Evolutionary conservation across 2,888 invertebrate genomes (phyloP), one percentile per base, ranked within the genome.

Genomic region (Macropis europaea): DNA sequence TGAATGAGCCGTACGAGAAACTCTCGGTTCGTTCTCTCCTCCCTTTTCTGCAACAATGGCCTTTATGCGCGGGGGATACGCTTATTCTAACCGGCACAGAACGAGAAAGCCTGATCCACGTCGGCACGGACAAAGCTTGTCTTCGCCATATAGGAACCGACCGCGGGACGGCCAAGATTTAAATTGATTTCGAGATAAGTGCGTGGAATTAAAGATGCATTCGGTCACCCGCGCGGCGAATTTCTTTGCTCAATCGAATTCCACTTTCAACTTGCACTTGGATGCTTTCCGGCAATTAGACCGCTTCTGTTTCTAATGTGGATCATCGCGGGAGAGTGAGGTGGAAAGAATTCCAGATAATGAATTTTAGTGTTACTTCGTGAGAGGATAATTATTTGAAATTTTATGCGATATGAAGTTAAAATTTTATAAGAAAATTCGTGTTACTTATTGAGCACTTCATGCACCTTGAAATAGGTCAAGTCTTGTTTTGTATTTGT

Each of bases 11-110:
- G 47, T 57, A 63, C 50, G 64, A 64, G 57, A 54, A 48, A 50
- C 52, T 24, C 9, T n/a, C n/a, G 43, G 15, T 17, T 62, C 47
- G 61, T 28, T 28, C 36, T 67, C 38, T 45, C 36, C 28, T 11
- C 59, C 59, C 52, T 70, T 69, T 69, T 62, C 76, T 56, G 72
- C 76, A 59, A 63, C 76, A 64, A 78, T 77, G 63, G 63, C 61
- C 62, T 63, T 78, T 64, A 71, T 75, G 66, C 71, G 60, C 47
- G 48, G 36, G 42, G n/a, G n/a, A n/a, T n/a, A 42, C 61, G 40
- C 26, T 52, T 54, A 26, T 62, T 38, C 67, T 59, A 43, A 48
- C 57, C 45, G 67, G 56, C 42, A 61, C 40, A 42, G 22, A 52
- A 40, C 48, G 26, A 52, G 50, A 34, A 60, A 45, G 63, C 17